Evolutionary conservation across 1,140 invertebrate species (phyloP), one percentile per base, ranked within the genome.

Genomic region (Sarcophaga peregrina): DNA sequence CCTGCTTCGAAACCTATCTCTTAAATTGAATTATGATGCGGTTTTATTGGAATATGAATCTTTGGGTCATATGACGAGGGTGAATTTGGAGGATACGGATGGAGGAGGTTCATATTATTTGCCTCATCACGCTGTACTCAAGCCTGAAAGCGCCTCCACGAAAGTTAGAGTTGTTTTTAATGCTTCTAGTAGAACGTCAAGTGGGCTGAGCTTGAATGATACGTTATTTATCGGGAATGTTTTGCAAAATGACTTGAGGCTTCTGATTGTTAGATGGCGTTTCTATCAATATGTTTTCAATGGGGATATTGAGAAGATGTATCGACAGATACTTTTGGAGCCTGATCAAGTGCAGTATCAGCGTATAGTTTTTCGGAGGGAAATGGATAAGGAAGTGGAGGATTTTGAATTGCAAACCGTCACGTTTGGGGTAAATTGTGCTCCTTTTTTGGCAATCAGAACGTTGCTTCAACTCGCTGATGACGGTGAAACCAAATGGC

Each of bases 261-360:
- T n/a, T n/a, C n/a, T n/a, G n/a, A n/a, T n/a, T n/a, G n/a, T 74
- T 58, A 8, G 47, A 17, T 82, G 72, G 72, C 72, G 82, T 25
- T 74, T 74, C n/a, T 74, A 74, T 74, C 20, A 10, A 8, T 74
- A 45, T 46, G 72, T 76, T n/a, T 76, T 76, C 5, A 17, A 17
- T n/a, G 45, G 46, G n/a, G 74, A 76, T 37, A 83, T 81, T 17
- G 13, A 75, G 73, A 50, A 83, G 46, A 81, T 83, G 80, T 83
- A 82, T 37, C 72, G 72, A 8, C 80, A 83, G 45, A 83, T 9
- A 4, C 7, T 11, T 3, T 5, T 45, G 9, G 15, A 45, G 0
- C 72, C 11, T 11, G 25, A 45, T 25, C 37, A 25, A 25, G 45
- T 17, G 9, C 1, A 17, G 10, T 75, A 74, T 58, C 82, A 82